These are phyloP conservation scores for Camarhynchus parvulus DNA, from an alignment of 2,113 vertebrate genomes.

Conservation along the genomic window DNA sequence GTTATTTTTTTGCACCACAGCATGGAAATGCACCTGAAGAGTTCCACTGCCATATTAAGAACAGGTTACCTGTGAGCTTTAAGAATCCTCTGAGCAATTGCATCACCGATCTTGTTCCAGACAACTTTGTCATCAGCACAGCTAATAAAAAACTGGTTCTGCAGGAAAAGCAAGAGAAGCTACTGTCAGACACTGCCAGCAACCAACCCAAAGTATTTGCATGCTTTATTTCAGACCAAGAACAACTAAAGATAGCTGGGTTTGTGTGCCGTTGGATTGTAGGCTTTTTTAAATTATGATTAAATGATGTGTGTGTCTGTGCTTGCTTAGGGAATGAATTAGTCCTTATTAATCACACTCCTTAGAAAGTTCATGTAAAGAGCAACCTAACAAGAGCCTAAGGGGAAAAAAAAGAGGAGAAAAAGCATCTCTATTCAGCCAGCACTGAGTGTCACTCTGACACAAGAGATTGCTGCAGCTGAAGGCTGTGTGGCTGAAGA, in stretches of 20 bases:
- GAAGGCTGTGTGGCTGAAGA: background rate
- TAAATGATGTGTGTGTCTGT: background rate
- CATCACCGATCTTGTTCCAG: conserved; percentile 91
- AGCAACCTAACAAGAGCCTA: background rate
- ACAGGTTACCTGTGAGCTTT: conserved; percentile 86
- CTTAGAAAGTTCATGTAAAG: background rate
- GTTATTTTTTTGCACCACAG: background rate
- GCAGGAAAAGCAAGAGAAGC: conserved; percentile 36
- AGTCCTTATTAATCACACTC: background rate
- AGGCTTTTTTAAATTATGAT: background rate
- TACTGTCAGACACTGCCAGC: background rate
- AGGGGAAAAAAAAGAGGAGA: background rate
- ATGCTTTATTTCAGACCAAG: background rate
- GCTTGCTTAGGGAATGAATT: background rate
- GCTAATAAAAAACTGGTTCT: conserved; percentile 99
- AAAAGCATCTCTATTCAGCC: background rate
- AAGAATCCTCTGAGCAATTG: conserved; percentile 90
- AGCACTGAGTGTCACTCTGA: background rate
- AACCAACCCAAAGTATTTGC: background rate
- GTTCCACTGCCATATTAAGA: background rate
- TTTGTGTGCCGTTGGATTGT: background rate
- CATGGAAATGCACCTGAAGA: background rate
- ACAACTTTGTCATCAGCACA: conserved; percentile 91
- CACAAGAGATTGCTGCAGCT: background rate
- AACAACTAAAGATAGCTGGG: background rate